Conservation (phyloP, 2,797 vertebrate species). For the Rhinichthys osculus region DNA sequence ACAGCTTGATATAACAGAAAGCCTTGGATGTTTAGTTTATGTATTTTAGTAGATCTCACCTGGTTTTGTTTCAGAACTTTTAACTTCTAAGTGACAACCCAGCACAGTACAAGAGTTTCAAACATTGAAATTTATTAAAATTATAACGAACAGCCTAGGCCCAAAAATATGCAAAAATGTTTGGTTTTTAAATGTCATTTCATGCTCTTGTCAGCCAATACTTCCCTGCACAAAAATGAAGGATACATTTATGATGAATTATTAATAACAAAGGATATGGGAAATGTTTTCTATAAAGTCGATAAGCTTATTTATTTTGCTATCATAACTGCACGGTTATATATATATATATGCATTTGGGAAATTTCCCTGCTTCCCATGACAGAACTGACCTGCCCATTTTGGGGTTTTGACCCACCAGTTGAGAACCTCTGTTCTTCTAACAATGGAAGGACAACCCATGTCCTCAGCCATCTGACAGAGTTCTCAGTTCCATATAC, state of each 20-base stretch:
- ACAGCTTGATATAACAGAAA: slow-evolving; percentile 30
- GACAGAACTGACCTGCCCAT: not conserved
- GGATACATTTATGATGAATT: too few species aligned
- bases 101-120: not conserved
- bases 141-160: not conserved
- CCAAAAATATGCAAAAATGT: not conserved
- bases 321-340: not conserved
- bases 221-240: not conserved
- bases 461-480: not conserved
- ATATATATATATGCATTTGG: not conserved
- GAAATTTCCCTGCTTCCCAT: too few species aligned
- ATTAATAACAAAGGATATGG: not conserved
- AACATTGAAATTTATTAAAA: not conserved
- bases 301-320: not conserved
- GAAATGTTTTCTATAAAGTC: not conserved
- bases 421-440: not conserved
- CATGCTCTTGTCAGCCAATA: not conserved
- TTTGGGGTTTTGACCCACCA: not conserved
- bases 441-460: not conserved
- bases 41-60: not conserved
- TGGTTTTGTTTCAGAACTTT: not conserved
- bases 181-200: not conserved
- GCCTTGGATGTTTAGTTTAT: slow-evolving; percentile 5
- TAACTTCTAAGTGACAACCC: not conserved
- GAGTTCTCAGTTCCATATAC: not conserved